A percentile compares a stretch with the other conserved stretches of the same genome.
Evolutionary conservation across 2,113 vertebrate species (phyloP).

Genomic region (Calonectris borealis): DNA sequence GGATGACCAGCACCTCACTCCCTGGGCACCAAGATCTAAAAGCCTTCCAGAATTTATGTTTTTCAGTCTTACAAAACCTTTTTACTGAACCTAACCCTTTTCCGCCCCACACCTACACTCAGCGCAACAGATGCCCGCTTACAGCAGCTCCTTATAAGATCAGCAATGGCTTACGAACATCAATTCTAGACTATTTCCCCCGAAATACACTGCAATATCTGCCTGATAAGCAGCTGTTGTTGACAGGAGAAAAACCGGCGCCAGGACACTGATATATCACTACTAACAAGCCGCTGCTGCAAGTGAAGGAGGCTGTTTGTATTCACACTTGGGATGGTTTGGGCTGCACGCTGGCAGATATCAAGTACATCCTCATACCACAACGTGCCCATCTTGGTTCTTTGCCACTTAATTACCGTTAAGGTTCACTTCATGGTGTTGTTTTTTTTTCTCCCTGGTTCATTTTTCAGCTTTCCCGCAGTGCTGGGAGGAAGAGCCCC

Average conservation of each 20-base stretch:
- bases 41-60: background rate
- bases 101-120: background rate
- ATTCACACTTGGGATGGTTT: background rate
- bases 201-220: background rate
- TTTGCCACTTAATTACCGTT: rapidly evolving
- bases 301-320: background rate
- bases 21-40: background rate
- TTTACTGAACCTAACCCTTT: background rate
- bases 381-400: background rate
- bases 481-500: background rate
- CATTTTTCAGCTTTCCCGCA: background rate
- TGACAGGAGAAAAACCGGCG: background rate
- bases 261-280: background rate
- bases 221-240: constrained; percentile 27
- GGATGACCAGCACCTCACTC: background rate
- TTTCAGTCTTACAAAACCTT: background rate
- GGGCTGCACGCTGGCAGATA: background rate
- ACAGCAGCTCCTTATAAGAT: background rate
- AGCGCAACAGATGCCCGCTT: background rate
- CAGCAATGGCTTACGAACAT: background rate
- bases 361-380: background rate
- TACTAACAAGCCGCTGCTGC: background rate
- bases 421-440: rapidly evolving
- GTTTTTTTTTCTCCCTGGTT: rapidly evolving
- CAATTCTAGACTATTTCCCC: background rate